Percentiles rank a stretch among this genome's conserved stretches.
phyloP scores from a whole-genome alignment of 2,113 vertebrate species.

The Cranoglanis bouderius region DNA sequence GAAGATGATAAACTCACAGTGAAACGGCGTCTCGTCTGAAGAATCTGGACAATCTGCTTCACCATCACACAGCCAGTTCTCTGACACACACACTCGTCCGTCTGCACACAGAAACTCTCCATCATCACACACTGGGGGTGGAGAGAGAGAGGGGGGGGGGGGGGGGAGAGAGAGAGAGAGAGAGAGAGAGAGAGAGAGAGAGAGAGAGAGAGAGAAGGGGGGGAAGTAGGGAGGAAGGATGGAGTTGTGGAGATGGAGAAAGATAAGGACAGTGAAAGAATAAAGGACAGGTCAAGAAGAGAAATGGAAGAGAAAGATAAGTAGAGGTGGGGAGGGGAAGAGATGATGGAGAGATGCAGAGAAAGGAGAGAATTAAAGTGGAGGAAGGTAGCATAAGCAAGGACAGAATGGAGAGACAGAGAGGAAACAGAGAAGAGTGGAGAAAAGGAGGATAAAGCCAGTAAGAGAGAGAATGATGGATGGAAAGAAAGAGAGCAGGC shows the following conservation, averaged over 20 bases:
- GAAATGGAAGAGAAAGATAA: background rate
- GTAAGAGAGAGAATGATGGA: background rate
- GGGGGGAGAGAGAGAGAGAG: background rate
- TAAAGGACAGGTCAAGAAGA: background rate
- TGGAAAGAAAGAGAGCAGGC: background rate
- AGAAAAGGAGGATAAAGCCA: background rate
- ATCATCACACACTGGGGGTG: conserved; percentile 68
- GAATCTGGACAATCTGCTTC: conserved; percentile 80
- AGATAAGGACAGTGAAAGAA: background rate
- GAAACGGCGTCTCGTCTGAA: conserved; percentile 70
- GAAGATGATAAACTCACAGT: background rate
- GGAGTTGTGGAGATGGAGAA: background rate
- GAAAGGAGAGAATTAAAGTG: background rate
- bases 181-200: background rate
- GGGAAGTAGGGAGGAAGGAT: no score
- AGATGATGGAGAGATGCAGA: background rate
- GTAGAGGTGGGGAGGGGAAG: background rate
- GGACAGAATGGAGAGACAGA: background rate
- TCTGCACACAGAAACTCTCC: conserved; percentile 82
- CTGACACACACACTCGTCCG: conserved; percentile 74
- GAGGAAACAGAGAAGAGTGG: background rate
- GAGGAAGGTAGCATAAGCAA: background rate
- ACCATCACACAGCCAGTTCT: conserved; percentile 82
- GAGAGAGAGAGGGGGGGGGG: conserved; percentile 5
- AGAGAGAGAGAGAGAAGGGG: background rate